Conservation (phyloP, 2,888 invertebrate genomes). For the Cosmia pyralina region DNA sequence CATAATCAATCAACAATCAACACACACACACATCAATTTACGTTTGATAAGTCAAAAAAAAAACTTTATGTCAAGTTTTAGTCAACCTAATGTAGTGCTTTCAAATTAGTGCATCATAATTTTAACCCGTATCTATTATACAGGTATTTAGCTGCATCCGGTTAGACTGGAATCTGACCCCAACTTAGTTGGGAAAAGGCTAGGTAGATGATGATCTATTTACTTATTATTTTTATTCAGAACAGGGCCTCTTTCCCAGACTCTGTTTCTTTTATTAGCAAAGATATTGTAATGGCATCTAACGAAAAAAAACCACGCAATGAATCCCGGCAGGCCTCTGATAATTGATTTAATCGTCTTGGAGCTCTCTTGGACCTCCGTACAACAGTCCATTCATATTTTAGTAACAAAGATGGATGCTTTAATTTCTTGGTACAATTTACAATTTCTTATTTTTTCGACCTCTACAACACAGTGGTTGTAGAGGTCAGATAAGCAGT, state of each 20-base stretch:
- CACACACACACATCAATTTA: too few species aligned
- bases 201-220: not conserved
- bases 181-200: too few species aligned
- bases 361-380: not conserved
- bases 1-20: too few species aligned
- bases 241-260: not conserved
- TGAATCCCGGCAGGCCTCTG: not conserved
- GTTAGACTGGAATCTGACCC: too few species aligned
- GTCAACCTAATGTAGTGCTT: not conserved
- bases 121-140: not conserved
- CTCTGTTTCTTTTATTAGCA: not conserved
- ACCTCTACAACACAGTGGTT: too few species aligned
- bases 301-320: not conserved
- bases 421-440: too few species aligned
- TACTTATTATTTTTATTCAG: not conserved
- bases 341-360: constrained; percentile 14
- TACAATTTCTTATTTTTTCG: too few species aligned
- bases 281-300: not conserved
- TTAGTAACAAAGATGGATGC: constrained; percentile 3
- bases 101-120: not conserved
- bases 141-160: too few species aligned
- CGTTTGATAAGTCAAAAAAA: too few species aligned
- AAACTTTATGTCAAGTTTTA: too few species aligned
- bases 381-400: constrained; percentile 1
- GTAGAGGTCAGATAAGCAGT: too few species aligned